These are phyloP conservation scores for Brachycybe producta DNA, from an alignment of 2,888 invertebrate genomes.

Conservation along the genomic window DNA sequence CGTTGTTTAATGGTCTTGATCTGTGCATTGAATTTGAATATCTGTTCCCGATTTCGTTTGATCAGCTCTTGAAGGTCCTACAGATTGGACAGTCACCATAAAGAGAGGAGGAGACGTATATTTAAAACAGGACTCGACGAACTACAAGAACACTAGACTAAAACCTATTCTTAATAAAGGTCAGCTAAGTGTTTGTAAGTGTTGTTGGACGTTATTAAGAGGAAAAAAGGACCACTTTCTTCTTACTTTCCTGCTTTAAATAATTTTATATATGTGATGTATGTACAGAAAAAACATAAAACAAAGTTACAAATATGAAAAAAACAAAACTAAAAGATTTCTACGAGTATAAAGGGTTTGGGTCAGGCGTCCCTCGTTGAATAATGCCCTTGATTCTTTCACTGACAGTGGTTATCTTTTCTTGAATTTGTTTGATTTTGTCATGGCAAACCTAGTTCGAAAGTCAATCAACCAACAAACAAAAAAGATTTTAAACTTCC, in stretches of 20 bases:
- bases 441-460: constrained; percentile 62
- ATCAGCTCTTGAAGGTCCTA: constrained; percentile 23
- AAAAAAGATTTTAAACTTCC: constrained; percentile 13
- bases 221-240: too few species aligned
- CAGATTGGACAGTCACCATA: constrained; percentile 21
- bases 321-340: too few species aligned
- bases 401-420: constrained; percentile 71
- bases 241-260: too few species aligned
- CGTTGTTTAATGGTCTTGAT: constrained; percentile 22
- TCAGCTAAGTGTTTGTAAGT: too few species aligned
- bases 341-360: constrained; percentile 12
- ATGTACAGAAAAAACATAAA: too few species aligned
- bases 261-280: too few species aligned
- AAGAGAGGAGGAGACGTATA: too few species aligned
- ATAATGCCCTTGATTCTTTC: constrained; percentile 77
- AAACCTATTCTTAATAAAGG: too few species aligned
- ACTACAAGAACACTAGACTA: too few species aligned
- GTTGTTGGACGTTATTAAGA: too few species aligned
- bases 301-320: too few species aligned
- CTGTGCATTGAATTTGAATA: constrained; percentile 21
- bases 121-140: too few species aligned
- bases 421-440: constrained; percentile 69
- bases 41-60: constrained; percentile 23
- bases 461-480: constrained; percentile 21
- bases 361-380: constrained; percentile 64